A percentile compares a stretch with the other conserved stretches of the same genome.
Evolutionary conservation across 2,888 invertebrate species (phyloP).

Genomic region (Eupithecia centaureata): DNA sequence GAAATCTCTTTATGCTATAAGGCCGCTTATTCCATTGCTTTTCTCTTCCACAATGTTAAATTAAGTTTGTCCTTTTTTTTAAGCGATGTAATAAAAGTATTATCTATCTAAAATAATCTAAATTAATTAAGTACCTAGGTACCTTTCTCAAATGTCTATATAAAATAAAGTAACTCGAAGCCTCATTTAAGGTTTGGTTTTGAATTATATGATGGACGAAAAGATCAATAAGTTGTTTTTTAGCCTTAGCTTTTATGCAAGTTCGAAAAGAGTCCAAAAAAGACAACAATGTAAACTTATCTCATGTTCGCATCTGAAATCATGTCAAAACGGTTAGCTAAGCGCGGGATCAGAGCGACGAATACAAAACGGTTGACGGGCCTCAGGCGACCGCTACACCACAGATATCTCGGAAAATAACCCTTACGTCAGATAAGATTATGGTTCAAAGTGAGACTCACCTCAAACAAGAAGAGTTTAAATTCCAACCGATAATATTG

Average conservation of each 20-base stretch:
- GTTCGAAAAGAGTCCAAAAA: conserved; percentile 40
- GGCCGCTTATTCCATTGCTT: no score
- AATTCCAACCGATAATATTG: conserved; percentile 75
- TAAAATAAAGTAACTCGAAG: not conserved
- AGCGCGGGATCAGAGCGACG: conserved; percentile 77
- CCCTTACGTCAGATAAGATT: conserved; percentile 36
- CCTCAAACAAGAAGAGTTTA: conserved; percentile 63
- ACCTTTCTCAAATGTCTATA: not conserved
- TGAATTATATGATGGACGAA: not conserved
- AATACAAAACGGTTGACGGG: conserved; percentile 77
- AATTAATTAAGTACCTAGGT: no score
- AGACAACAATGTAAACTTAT: conserved; percentile 47
- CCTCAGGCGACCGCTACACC: conserved; percentile 54
- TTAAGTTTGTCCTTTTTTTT: no score
- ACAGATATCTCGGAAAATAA: conserved; percentile 38
- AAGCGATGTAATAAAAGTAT: no score
- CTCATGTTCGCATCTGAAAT: conserved; percentile 70
- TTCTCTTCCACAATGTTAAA: no score
- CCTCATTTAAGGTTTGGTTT: not conserved
- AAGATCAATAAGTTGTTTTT: conserved; percentile 31
- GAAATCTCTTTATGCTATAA: no score
- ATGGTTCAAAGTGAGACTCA: conserved; percentile 47
- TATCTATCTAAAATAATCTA: no score
- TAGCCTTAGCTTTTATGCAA: conserved; percentile 15
- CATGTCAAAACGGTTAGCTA: conserved; percentile 83